Evolutionary conservation across 2,797 vertebrate species (phyloP).

Genomic region (Psittacula echo): DNA sequence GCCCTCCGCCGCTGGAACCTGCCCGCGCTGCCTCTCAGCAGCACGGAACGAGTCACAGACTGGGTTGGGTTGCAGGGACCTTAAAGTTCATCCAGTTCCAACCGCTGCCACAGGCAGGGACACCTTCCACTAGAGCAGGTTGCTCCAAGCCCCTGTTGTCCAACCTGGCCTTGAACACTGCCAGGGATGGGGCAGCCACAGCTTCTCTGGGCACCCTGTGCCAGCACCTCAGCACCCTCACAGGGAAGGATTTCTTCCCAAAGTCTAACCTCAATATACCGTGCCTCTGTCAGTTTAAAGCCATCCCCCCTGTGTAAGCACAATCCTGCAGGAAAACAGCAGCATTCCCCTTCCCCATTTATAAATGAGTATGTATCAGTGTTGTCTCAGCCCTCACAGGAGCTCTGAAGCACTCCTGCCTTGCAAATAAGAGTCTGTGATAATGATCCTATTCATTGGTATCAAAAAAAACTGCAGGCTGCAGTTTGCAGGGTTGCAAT

Average conservation of each 20-base stretch:
- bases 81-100: background rate
- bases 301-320: background rate
- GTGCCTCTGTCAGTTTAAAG: background rate
- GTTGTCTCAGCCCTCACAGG: fast-evolving
- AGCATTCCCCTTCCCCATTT: background rate
- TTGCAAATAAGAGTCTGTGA: background rate
- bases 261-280: background rate
- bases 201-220: background rate
- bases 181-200: background rate
- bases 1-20: too few species aligned
- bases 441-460: background rate
- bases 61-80: background rate
- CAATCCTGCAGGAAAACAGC: background rate
- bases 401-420: background rate
- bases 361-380: fast-evolving
- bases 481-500: background rate
- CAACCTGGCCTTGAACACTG: too few species aligned
- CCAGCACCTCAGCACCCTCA: background rate
- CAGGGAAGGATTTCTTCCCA: background rate
- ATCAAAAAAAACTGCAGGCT: background rate
- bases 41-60: too few species aligned
- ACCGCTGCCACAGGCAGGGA: background rate
- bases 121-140: background rate
- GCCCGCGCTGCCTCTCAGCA: too few species aligned
- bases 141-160: too few species aligned